Conservation (phyloP, 2,797 vertebrate species). For the Momotus momota region DNA sequence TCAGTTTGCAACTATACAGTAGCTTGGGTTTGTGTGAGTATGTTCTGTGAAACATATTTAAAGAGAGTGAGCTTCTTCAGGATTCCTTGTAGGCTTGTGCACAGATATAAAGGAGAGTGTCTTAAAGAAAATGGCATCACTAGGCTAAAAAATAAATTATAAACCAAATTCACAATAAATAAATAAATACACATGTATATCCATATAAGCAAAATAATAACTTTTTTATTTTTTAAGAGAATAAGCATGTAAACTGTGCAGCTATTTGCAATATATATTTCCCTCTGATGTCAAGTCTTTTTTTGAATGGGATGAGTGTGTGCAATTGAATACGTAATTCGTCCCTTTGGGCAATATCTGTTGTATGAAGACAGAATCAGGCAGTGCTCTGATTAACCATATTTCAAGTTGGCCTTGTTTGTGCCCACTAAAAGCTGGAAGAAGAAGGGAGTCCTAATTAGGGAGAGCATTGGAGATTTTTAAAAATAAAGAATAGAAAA, state of each 20-base stretch:
- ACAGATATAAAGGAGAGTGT: background rate
- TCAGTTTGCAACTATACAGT: background rate
- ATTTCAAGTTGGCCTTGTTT: constrained; percentile 15
- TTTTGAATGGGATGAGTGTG: background rate
- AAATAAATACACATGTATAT: background rate
- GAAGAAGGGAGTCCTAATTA: constrained; percentile 34
- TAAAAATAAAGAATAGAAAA: constrained; percentile 2
- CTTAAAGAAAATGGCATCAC: background rate
- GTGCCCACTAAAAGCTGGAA: constrained; percentile 26
- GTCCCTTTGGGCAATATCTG: constrained; percentile 16
- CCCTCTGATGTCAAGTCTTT: background rate
- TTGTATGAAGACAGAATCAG: constrained; percentile 3
- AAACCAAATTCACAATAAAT: background rate
- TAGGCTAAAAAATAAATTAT: background rate
- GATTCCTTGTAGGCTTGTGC: background rate
- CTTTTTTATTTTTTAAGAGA: no score
- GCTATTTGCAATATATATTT: background rate
- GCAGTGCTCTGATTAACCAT: background rate
- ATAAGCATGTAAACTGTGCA: background rate
- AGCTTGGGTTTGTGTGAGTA: background rate
- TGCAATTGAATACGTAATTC: constrained; percentile 10
- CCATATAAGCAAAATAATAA: background rate
- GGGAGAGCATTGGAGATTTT: background rate
- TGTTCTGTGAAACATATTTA: background rate
- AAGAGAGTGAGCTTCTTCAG: background rate